phyloP scores from a whole-genome alignment of 2,113 vertebrate genomes.

The Hippolais icterina region DNA sequence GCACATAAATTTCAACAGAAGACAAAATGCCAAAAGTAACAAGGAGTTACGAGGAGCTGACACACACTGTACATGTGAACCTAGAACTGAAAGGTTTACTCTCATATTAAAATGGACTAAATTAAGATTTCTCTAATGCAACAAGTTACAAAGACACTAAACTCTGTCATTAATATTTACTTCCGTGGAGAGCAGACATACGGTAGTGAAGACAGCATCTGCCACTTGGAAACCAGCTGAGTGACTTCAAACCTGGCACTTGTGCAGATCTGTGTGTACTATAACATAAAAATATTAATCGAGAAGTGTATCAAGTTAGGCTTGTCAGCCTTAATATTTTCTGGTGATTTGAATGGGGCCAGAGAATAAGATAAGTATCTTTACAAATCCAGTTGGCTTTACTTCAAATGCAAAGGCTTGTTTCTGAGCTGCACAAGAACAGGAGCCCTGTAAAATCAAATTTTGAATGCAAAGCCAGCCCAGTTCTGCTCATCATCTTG shows the following conservation, averaged over 20 bases:
- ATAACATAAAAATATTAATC: neutral
- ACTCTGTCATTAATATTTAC: neutral
- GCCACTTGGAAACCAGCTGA: neutral
- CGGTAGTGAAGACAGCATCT: neutral
- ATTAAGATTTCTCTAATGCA: neutral
- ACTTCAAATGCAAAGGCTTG: constrained; percentile 11
- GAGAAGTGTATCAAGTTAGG: neutral
- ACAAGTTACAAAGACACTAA: neutral
- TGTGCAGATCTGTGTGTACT: neutral
- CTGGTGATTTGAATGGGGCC: neutral
- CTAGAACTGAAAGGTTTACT: neutral
- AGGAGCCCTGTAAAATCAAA: neutral
- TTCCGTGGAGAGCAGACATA: neutral
- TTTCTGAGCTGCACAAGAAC: neutral
- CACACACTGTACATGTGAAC: neutral
- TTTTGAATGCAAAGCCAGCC: constrained; percentile 22
- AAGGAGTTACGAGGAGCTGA: neutral
- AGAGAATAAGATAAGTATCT: constrained; percentile 36
- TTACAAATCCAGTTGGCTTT: constrained; percentile 21
- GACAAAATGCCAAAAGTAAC: neutral
- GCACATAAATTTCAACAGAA: neutral
- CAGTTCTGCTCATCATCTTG: constrained; percentile 15
- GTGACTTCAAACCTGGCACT: neutral
- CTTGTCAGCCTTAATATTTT: constrained; percentile 36
- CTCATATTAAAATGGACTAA: neutral